Evolutionary conservation across 2,113 vertebrate species (phyloP), one percentile per base, ranked within the genome.

Genomic region (Nanorana parkeri): DNA sequence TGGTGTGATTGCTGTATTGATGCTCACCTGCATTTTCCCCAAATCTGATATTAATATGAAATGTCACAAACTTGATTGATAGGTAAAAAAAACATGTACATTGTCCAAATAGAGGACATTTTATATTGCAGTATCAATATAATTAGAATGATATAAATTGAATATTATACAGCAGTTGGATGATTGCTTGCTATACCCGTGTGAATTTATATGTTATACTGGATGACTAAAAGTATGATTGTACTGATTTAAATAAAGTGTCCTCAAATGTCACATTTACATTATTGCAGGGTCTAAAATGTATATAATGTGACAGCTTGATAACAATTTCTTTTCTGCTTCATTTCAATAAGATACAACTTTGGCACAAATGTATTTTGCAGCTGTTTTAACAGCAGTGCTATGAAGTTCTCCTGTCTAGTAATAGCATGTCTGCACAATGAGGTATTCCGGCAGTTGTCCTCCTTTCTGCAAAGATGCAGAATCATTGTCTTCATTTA

Each of bases 261-360:
- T 54, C 52, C 80, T 36, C 36, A 83, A 83, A 68, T 75, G 72
- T 83, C 63, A 68, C 80, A 76, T 68, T 75, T 83, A 74, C 72
- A 83, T 83, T 83, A 64, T 83, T 66, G 56, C 47, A 24, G 28
- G 19, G 26, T 67, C 24, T 52, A 41, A 73, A 75, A 75, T 55
- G 80, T 83, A 64, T 83, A 83, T 60, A 75, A 10, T 68, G n/a
- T 76, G 80, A 83, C 71, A 83, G 72, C 21, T 60, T 83, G 80
- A 83, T 83, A 74, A 68, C 76, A 55, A 76, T 66, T 76, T 32
- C 60, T 23, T 76, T 68, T 76, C 63, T 68, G 80, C 23, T 67
- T 60, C 80, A 56, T 83, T 68, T 68, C 52, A 58, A 60, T 76
- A 74, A 75, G 52, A 75, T 68, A 68, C 60, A 65, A n/a, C 28